Percentiles rank a stretch among this genome's conserved stretches.
phyloP scores from a whole-genome alignment of 2,113 vertebrate species.

The Dascyllus trimaculatus region DNA sequence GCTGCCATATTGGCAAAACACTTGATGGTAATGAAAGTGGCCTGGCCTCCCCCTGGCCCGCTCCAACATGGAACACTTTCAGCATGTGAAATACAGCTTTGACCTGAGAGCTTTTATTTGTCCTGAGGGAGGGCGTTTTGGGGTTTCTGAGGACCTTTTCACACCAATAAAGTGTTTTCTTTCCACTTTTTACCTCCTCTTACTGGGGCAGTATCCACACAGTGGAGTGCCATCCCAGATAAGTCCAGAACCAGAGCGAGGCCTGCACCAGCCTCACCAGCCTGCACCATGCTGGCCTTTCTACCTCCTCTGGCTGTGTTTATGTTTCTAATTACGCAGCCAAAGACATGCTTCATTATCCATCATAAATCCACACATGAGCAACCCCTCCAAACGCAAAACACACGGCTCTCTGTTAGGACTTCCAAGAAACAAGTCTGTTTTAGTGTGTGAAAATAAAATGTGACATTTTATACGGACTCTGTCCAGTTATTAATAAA shows the following conservation, averaged over 20 bases:
- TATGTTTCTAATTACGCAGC: slow-evolving; percentile 63
- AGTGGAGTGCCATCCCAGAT: slow-evolving; percentile 32
- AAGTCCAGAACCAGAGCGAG: slow-evolving; percentile 29
- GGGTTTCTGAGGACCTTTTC: slow-evolving; percentile 71
- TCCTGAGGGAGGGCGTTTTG: slow-evolving; percentile 60
- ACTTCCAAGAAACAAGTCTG: slow-evolving; percentile 47
- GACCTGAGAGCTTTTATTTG: slow-evolving; percentile 70
- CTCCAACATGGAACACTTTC: slow-evolving; percentile 59
- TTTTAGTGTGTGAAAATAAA: slow-evolving; percentile 33
- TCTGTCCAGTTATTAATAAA: slow-evolving; percentile 47
- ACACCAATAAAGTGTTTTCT: slow-evolving; percentile 70
- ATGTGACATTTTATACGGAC: slow-evolving; percentile 45
- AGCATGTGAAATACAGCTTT: slow-evolving; percentile 70
- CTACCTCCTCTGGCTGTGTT: slow-evolving; percentile 40
- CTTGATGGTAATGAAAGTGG: slow-evolving; percentile 58
- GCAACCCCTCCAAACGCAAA: slow-evolving; percentile 40
- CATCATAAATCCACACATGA: slow-evolving; percentile 44
- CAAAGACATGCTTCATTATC: slow-evolving; percentile 58
- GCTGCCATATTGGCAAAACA: slow-evolving; percentile 56
- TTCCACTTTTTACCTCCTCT: slow-evolving; percentile 50
- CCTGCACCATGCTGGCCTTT: not conserved
- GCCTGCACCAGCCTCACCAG: slow-evolving; percentile 34
- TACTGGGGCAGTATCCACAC: slow-evolving; percentile 40
- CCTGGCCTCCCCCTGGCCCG: slow-evolving; percentile 33
- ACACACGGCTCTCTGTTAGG: slow-evolving; percentile 36